Conservation (phyloP, 1,140 invertebrate genomes). For the Pachypeltis micranthus region DNA sequence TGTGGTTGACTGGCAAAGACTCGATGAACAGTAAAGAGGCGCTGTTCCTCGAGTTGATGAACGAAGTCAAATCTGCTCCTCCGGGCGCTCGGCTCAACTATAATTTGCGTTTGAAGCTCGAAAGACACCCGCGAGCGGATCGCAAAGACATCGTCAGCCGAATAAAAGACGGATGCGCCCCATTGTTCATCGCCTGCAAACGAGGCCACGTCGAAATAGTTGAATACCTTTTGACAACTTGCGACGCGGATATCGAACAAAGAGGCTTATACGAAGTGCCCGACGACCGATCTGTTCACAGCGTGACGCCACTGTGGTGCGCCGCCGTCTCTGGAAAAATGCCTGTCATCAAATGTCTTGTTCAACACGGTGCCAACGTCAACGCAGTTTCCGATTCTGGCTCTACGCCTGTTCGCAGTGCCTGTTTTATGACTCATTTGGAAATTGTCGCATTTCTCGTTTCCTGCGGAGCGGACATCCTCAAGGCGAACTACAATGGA, state of each 20-base stretch:
- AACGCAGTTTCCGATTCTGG: constrained; percentile 76
- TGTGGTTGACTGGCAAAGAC: constrained; percentile 35
- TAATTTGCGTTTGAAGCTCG: constrained; percentile 47
- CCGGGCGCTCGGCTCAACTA: constrained; percentile 55
- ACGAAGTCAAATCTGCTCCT: constrained; percentile 52
- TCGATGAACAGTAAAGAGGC: constrained; percentile 41
- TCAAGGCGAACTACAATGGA: constrained; percentile 78
- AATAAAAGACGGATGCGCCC: constrained; percentile 63
- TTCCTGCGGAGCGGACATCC: constrained; percentile 72
- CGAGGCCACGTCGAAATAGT: constrained; percentile 76
- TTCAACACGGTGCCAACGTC: constrained; percentile 68
- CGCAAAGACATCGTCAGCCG: constrained; percentile 51
- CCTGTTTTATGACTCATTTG: constrained; percentile 87
- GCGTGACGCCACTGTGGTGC: constrained; percentile 84
- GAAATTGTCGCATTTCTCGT: constrained; percentile 63
- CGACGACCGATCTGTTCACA: constrained; percentile 59
- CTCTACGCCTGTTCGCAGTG: constrained; percentile 77
- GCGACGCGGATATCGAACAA: constrained; percentile 73
- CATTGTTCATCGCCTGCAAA: constrained; percentile 75
- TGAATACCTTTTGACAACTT: constrained; percentile 72
- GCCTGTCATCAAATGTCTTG: constrained; percentile 61
- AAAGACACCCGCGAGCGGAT: constrained; percentile 43
- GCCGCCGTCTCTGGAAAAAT: constrained; percentile 78
- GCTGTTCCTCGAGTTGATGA: constrained; percentile 51
- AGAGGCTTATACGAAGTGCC: constrained; percentile 61